A percentile compares a stretch with the other conserved stretches of the same genome.
phyloP scores from a whole-genome alignment of 2,113 vertebrate genomes.

The Eublepharis macularius region DNA sequence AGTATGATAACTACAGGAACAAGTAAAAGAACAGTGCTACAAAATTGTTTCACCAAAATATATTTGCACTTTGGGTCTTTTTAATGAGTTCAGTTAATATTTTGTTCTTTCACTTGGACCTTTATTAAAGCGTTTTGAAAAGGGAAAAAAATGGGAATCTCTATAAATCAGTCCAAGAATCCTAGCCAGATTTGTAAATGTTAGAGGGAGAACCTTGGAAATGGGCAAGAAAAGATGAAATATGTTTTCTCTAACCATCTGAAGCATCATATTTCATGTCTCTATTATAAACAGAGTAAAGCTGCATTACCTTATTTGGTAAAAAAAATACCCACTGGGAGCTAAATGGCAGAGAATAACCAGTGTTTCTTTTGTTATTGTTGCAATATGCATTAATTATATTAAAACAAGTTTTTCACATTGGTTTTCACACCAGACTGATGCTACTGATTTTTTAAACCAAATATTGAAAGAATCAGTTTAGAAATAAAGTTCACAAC shows the following conservation, averaged over 20 bases:
- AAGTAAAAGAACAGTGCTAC: neutral
- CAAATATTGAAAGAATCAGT: slow-evolving; percentile 62
- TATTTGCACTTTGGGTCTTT: neutral
- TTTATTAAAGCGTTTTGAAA: slow-evolving; percentile 44
- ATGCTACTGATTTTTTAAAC: slow-evolving; percentile 68
- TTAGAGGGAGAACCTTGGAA: slow-evolving; percentile 43
- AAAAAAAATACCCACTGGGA: slow-evolving; percentile 61
- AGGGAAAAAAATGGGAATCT: slow-evolving; percentile 53
- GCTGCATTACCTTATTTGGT: slow-evolving; percentile 81
- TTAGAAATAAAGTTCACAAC: slow-evolving; percentile 66
- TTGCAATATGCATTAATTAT: slow-evolving; percentile 67
- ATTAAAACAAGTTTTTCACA: slow-evolving; percentile 51
- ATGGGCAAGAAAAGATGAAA: slow-evolving; percentile 46
- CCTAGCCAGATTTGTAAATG: slow-evolving; percentile 16
- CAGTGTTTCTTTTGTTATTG: slow-evolving; percentile 53
- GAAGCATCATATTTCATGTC: slow-evolving; percentile 54
- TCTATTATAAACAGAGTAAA: slow-evolving; percentile 76
- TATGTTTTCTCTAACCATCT: slow-evolving; percentile 63
- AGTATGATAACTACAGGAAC: slow-evolving; percentile 30
- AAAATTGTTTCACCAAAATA: slow-evolving; percentile 10
- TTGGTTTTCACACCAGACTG: slow-evolving; percentile 56
- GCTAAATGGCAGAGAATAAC: slow-evolving; percentile 56
- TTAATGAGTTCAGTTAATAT: slow-evolving; percentile 42
- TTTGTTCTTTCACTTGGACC: slow-evolving; percentile 32
- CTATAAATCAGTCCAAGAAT: slow-evolving; percentile 56